Percentiles rank a stretch among this genome's conserved stretches.
Conservation (phyloP, 2,113 vertebrate genomes). For the Bos javanicus region DNA sequence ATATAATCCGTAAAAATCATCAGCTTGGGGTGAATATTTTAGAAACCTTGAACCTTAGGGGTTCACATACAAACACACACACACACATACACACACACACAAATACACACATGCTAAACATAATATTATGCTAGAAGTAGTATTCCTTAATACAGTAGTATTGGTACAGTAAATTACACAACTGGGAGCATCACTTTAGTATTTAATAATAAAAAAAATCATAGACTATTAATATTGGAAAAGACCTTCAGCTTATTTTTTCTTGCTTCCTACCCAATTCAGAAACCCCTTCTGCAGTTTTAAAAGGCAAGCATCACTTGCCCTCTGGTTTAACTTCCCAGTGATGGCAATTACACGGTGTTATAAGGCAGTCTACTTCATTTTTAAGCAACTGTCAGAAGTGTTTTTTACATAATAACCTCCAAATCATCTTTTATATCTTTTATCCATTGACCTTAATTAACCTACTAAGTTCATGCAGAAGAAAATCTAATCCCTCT, state of each 20-base stretch:
- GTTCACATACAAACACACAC: background rate
- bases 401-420: background rate
- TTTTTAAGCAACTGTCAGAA: background rate
- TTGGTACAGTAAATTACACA: background rate
- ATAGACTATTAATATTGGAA: background rate
- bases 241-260: background rate
- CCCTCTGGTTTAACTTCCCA: background rate
- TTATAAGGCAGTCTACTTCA: background rate
- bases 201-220: background rate
- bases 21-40: constrained; percentile 30
- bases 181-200: background rate
- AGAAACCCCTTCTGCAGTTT: background rate
- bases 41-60: background rate
- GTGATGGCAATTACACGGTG: background rate
- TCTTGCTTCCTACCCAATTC: background rate
- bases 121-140: background rate
- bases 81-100: background rate
- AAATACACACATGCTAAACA: background rate
- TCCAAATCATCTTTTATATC: background rate
- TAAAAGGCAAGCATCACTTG: background rate
- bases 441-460: background rate
- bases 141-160: background rate
- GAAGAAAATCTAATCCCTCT: background rate
- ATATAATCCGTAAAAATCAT: constrained; percentile 36
- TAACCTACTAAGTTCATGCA: background rate